A percentile compares a stretch with the other conserved stretches of the same genome.
Conservation (phyloP, 2,888 invertebrate species). For the Platycnemis pennipes region DNA sequence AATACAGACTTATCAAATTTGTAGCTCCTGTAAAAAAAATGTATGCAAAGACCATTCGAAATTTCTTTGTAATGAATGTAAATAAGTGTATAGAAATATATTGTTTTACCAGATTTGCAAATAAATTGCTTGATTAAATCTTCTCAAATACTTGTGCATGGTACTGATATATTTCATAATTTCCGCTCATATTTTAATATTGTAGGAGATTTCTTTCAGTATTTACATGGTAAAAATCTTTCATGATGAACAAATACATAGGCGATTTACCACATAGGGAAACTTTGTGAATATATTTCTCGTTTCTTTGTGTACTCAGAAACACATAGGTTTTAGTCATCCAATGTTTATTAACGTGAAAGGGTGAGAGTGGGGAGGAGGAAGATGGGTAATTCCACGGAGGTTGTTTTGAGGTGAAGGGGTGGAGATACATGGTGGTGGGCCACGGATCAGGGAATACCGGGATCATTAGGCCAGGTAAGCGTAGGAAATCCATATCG, state of each 20-base stretch:
- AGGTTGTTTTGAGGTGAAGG: background rate
- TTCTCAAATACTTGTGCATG: background rate
- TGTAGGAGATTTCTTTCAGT: background rate
- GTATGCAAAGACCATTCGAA: background rate
- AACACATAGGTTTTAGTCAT: background rate
- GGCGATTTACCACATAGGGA: background rate
- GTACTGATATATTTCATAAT: background rate
- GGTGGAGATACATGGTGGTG: constrained; percentile 11
- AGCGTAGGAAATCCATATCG: background rate
- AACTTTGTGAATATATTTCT: background rate
- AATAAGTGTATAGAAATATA: background rate
- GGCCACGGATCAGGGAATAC: background rate
- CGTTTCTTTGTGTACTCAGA: background rate
- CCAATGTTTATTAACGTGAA: background rate
- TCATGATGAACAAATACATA: background rate
- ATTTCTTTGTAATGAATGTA: background rate
- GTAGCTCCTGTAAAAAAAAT: background rate
- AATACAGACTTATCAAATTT: background rate
- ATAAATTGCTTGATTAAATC: background rate
- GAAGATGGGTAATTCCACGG: background rate
- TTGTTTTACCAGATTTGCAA: background rate
- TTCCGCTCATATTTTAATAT: background rate
- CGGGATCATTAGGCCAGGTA: background rate
- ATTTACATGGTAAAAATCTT: background rate
- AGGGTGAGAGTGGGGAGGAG: background rate